Conservation (phyloP, 2,113 vertebrate genomes). For the Scomber scombrus region DNA sequence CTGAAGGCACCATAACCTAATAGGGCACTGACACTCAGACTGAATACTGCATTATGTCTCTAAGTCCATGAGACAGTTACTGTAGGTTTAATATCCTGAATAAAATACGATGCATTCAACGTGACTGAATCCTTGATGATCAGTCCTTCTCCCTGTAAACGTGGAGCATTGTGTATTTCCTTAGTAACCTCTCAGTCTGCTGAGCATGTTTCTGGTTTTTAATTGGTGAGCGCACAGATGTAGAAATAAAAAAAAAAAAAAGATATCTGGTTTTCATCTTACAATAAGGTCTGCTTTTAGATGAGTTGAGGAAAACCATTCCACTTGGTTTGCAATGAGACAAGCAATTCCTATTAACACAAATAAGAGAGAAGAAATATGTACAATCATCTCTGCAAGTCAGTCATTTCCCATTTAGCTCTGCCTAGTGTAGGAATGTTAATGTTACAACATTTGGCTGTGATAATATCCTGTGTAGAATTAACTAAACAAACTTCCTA, state of each 20-base stretch:
- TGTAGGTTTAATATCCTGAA: constrained; percentile 15
- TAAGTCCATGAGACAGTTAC: constrained; percentile 13
- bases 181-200: constrained; percentile 26
- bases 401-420: constrained; percentile 56
- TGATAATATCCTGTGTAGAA: constrained; percentile 6
- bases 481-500: not conserved
- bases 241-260: constrained; percentile 7
- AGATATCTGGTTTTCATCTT: constrained; percentile 17
- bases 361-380: constrained; percentile 27
- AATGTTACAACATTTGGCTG: constrained; percentile 21
- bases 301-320: constrained; percentile 32
- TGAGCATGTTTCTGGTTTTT: constrained; percentile 28
- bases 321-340: constrained; percentile 50
- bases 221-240: constrained; percentile 34
- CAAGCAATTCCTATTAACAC: constrained; percentile 41
- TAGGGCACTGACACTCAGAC: constrained; percentile 55
- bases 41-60: constrained; percentile 58
- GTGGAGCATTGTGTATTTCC: constrained; percentile 26
- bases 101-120: constrained; percentile 20
- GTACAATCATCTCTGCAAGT: constrained; percentile 41
- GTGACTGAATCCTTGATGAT: constrained; percentile 28
- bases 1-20: constrained; percentile 68
- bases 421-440: not conserved
- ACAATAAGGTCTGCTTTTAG: constrained; percentile 26
- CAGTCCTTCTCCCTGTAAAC: constrained; percentile 28